Base-by-base conservation (phyloP, 2,888 invertebrate species). In the Hanleya hanleyi region DNA sequence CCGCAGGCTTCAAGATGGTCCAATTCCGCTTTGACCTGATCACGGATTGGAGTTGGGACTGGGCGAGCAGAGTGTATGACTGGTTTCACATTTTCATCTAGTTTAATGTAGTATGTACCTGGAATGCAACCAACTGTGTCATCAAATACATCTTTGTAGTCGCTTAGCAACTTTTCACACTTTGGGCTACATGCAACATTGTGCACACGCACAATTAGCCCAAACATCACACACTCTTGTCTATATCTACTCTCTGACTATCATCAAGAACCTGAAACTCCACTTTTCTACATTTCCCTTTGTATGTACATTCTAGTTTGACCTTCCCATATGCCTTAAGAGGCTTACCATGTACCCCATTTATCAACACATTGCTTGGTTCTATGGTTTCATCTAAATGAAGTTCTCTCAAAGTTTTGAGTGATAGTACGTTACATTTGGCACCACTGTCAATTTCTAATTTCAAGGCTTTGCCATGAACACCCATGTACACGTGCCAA, bases 51-150 rank as follows among this genome's bases (percentile, higher is more conserved):
- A 12, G 61, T 71, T 37, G 69, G 74, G 6, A 74, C 66, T 6
- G 69, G 57, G 50, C 74, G 69, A 22, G 76, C 71, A 26, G 74
- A 57, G 50, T 76, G 74, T 37, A 76, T 62, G 0, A 74, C 74
- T 22, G 69, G 76, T 66, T 33, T 18, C 15, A 62, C 66, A 1
- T 33, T 33, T 15, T 36, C n/a, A 47, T 71, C 69, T n/a, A 76
- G 57, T 64, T 71, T 74, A 7, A 76, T 71, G 32, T 76, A 67
- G 15, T 74, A 74, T 61, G 68, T 71, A 12, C 74, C 71, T n/a
- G 76, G 74, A 4, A 76, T 32, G 26, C 71, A 74, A 29, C 71
- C 74, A 33, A 74, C 69, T 26, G 74, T 68, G 29, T 76, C 49
- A 15, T 67, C 67, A 1, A 76, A 18, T 15, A 74, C 74, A 38